Conservation (phyloP, 1,140 invertebrate species). For the Macrosteles quadrilineatus region DNA sequence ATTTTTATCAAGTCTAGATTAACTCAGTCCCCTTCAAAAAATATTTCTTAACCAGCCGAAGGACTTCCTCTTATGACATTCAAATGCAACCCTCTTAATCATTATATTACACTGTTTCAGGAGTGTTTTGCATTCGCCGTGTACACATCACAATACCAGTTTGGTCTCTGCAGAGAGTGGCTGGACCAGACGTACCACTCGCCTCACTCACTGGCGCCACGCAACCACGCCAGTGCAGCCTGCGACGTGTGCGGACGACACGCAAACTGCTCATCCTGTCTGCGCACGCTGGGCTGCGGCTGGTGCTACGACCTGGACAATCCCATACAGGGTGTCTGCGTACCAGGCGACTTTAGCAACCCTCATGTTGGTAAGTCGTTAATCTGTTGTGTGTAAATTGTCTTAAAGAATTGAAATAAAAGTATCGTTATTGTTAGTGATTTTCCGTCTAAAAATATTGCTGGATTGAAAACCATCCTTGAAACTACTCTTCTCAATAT, state of each 20-base stretch:
- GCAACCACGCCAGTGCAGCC: conserved; percentile 47
- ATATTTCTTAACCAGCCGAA: too few species aligned
- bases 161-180: conserved; percentile 90
- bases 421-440: too few species aligned
- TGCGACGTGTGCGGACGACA: conserved; percentile 82
- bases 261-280: conserved; percentile 76
- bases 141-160: conserved; percentile 92
- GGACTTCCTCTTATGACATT: too few species aligned
- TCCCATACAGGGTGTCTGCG: conserved; percentile 79
- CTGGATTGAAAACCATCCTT: too few species aligned
- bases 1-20: too few species aligned
- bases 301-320: conserved; percentile 91
- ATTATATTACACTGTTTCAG: too few species aligned
- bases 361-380: conserved; percentile 56
- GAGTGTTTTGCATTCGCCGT: conserved; percentile 94
- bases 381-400: too few species aligned
- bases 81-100: too few species aligned
- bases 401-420: neutral
- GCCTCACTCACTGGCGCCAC: conserved; percentile 27
- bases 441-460: too few species aligned
- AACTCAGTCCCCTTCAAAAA: too few species aligned
- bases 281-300: conserved; percentile 83
- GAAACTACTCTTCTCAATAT: too few species aligned
- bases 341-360: conserved; percentile 76
- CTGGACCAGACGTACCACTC: conserved; percentile 69